Base-by-base conservation (phyloP, 2,797 vertebrate species). In the Gobio occitaniae region DNA sequence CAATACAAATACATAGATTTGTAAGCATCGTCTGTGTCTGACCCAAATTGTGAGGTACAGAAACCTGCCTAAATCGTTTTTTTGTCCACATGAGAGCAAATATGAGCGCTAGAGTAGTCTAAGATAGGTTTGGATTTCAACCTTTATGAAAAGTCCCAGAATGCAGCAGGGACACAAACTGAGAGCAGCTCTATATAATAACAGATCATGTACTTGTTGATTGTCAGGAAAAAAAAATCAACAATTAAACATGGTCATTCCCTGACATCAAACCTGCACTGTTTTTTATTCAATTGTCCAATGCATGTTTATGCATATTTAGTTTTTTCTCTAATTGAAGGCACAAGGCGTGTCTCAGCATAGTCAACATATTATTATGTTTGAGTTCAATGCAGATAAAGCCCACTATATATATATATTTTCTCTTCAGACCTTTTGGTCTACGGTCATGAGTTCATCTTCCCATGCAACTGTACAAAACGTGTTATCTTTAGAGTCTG, bases 301-400 rank as follows among this genome's bases (percentile, higher is more conserved):
- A 84, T 32, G 54, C 77, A 84, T 71, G n/a, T 54, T 6, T 65
- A 82, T 86, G 80, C 72, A 81, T 59, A 82, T 75, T 83, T 85
- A 75, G 82, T 85, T 80, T 59, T 89, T 89, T 82, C 89, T 86
- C 84, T 82, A 84, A 89, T 78, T 15, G 65, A 94, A 95, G 94
- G 95, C 95, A 96, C 94, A 90, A 89, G 32, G 68, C 5, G n/a
- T 36, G 50, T 80, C 47, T 80, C 77, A 66, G 84, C 69, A 74
- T 80, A 72, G 69, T 65, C 56, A 80, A 71, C 56, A 52, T 56
- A 44, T 41, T 11, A 47, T 82, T 68, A 41, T 44, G 82, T 41
- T 15, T 7, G 76, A 78, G 75, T 44, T 78, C 56, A 61, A 78
- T 44, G 48, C 15, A 78, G 12, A 47, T n/a, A 13, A 61, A 78